Evolutionary conservation across 2,888 invertebrate genomes (phyloP), one percentile per base, ranked within the genome.

Genomic region (Tachina fera): DNA sequence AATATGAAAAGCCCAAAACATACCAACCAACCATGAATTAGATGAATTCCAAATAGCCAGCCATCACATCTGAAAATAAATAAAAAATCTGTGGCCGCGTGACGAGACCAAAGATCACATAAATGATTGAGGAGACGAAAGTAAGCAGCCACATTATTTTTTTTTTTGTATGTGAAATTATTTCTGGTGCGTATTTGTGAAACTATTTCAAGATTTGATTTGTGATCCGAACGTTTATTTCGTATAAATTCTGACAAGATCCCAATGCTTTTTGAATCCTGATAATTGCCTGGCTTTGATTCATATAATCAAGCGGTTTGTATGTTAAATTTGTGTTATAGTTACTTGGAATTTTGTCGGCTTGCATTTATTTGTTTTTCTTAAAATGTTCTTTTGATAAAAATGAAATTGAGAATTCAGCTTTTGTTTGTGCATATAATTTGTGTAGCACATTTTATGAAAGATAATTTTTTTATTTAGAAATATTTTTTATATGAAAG

Each of bases 261-360:
- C 56, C 56, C 58, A 58, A 58, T 82, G 82, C 31, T 43, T 76
- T 71, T 49, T 63, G 63, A 71, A 61, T 80, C 45, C 80, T 76
- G 49, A 78, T 85, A 85, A 85, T 85, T 85, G 85, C 82, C 85
- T 53, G 58, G 53, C 56, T 74, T 79, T 84, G 79, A 84, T 80
- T 76, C 85, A 75, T 86, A 86, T 82, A 86, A 86, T 86, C 82
- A 86, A 85, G 75, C 63, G 45, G 71, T 78, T 75, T 82, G 71
- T 75, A 86, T 86, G 82, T 53, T 70, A 70, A 86, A 86, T 78
- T 78, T 78, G 56, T 70, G 74, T 79, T 79, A 79, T 86, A 78
- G 78, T 86, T 86, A 70, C 71, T 65, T 22, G 71, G 85, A 86
- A 86, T 82, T 86, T 86, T 82, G 85, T 74, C 85, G 85, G 85